Evolutionary conservation across 2,113 vertebrate species (phyloP).

Genomic region (Oxyruncus cristatus): DNA sequence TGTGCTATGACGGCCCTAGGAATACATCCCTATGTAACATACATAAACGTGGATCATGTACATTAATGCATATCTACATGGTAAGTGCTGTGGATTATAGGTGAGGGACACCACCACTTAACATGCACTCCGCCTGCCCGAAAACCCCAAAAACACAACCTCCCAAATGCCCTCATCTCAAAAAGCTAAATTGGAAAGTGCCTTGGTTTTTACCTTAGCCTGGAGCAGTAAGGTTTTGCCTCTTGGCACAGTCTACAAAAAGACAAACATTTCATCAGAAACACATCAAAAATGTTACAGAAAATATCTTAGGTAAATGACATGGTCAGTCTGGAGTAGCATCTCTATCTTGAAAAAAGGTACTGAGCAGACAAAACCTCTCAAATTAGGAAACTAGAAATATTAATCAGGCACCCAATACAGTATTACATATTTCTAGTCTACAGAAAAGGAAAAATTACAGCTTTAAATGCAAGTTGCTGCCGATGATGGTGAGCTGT

Average conservation of each 20-base stretch:
- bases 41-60: neutral
- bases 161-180: neutral
- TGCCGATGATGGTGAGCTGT: neutral
- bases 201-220: slow-evolving; percentile 86
- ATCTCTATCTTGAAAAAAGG: neutral
- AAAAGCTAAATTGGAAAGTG: neutral
- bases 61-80: neutral
- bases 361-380: neutral
- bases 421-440: neutral
- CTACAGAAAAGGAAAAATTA: neutral
- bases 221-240: slow-evolving; percentile 93
- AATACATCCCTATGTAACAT: accelerated
- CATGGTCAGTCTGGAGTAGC: neutral
- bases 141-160: neutral
- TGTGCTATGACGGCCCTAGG: neutral
- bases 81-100: accelerated
- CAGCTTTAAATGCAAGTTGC: neutral
- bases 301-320: neutral
- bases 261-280: neutral
- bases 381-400: neutral
- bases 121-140: neutral
- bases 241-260: slow-evolving; percentile 86
- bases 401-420: neutral
- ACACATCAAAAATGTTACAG: neutral
- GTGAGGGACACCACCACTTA: neutral